A percentile compares a stretch with the other conserved stretches of the same genome.
phyloP scores from a whole-genome alignment of 2,888 invertebrate genomes.

The Limnephilus auricula region DNA sequence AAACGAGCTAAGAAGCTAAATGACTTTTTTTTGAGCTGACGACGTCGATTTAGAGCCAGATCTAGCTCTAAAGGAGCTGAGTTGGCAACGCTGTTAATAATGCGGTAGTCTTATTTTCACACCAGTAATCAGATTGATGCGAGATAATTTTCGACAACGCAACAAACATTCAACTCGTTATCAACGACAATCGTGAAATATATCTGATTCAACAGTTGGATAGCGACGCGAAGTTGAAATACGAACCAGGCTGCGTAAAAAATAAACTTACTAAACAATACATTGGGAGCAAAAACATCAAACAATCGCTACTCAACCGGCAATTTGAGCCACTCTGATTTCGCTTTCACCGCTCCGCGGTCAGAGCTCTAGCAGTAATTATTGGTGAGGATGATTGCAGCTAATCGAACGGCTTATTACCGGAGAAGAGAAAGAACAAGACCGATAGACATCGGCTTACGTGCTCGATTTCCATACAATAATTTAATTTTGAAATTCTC shows the following conservation, averaged over 20 bases:
- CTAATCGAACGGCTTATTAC: constrained; percentile 2
- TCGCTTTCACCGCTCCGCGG: constrained; percentile 60
- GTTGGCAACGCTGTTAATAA: no score
- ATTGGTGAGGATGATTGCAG: constrained; percentile 9
- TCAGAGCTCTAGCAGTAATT: constrained; percentile 24
- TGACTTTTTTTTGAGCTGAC: no score
- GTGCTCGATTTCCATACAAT: background rate
- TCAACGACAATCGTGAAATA: background rate
- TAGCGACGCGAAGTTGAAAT: background rate
- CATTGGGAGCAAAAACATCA: constrained; percentile 49
- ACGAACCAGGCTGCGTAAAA: constrained; percentile 14
- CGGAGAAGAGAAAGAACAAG: background rate
- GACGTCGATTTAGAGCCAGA: no score
- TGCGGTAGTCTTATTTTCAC: background rate
- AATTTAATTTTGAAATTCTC: background rate
- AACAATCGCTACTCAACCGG: constrained; percentile 61
- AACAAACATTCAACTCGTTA: background rate
- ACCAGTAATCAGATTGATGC: constrained; percentile 2
- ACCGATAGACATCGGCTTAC: background rate
- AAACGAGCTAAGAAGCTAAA: no score
- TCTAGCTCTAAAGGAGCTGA: no score
- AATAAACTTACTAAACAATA: constrained; percentile 54
- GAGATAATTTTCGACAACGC: background rate
- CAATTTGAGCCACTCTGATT: constrained; percentile 59
- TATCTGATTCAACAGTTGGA: background rate